Evolutionary conservation across 2,797 vertebrate genomes (phyloP).

Genomic region (Uromys caudimaculatus): DNA sequence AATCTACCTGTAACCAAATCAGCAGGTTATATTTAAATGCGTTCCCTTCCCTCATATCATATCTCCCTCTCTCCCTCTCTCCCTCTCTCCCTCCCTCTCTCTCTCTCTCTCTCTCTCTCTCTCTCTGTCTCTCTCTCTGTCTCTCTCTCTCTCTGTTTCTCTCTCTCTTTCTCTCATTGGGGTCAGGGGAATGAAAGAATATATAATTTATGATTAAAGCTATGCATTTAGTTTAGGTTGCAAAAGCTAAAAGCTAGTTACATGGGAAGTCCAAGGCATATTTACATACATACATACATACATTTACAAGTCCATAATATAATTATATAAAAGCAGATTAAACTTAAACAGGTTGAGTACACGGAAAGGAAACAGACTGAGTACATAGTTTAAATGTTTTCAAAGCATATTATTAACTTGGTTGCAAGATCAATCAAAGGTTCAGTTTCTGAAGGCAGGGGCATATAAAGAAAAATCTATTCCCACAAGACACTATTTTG

Average conservation of each 20-base stretch:
- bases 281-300: too few species aligned
- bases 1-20: not conserved
- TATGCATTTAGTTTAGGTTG: not conserved
- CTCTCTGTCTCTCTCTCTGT: not conserved
- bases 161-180: not conserved
- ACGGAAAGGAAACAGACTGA: not conserved
- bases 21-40: not conserved
- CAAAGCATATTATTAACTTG: not conserved
- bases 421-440: not conserved
- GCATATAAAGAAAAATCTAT: not conserved
- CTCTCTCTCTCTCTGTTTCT: not conserved
- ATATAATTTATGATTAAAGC: not conserved
- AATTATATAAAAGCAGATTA: not conserved
- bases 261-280: not conserved
- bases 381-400: not conserved
- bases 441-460: not conserved
- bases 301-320: too few species aligned
- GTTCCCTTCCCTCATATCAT: not conserved
- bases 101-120: not conserved
- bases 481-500: not conserved
- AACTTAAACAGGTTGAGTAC: not conserved
- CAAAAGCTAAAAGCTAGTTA: not conserved
- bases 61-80: not conserved
- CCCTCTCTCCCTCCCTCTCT: not conserved
- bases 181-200: not conserved